Percentiles rank a stretch among this genome's conserved stretches.
Evolutionary conservation across 2,797 vertebrate genomes (phyloP).

Genomic region (Phoeniculus purpureus): DNA sequence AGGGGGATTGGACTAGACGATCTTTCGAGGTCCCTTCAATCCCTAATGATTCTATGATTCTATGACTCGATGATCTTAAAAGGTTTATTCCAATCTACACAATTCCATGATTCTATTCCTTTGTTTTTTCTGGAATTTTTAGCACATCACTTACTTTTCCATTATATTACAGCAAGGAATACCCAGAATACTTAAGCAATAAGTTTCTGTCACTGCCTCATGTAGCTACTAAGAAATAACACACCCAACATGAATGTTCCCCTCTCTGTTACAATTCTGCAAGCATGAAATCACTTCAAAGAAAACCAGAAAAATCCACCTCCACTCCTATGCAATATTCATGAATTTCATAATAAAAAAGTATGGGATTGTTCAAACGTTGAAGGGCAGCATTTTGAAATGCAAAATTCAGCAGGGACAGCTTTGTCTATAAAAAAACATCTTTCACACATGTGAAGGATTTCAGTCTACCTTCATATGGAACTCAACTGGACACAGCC

Average conservation of each 20-base stretch:
- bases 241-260: neutral
- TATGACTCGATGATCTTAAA: too few species aligned
- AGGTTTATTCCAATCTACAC: too few species aligned
- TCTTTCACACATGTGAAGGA: neutral
- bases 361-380: slow-evolving; percentile 20
- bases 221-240: slow-evolving; percentile 12
- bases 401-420: slow-evolving; percentile 18
- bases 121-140: neutral
- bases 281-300: slow-evolving; percentile 51
- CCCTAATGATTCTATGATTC: too few species aligned
- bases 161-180: neutral
- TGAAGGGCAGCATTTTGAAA: slow-evolving; percentile 54
- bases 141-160: neutral
- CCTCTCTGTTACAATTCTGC: slow-evolving; percentile 6
- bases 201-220: neutral
- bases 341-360: slow-evolving; percentile 51
- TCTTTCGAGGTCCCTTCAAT: too few species aligned
- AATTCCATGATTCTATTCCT: too few species aligned
- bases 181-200: neutral
- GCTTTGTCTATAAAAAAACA: neutral
- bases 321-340: slow-evolving; percentile 42
- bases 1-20: too few species aligned
- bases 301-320: neutral
- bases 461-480: neutral
- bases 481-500: neutral